Evolutionary conservation across 2,797 vertebrate species (phyloP).

Genomic region (Alca torda): DNA sequence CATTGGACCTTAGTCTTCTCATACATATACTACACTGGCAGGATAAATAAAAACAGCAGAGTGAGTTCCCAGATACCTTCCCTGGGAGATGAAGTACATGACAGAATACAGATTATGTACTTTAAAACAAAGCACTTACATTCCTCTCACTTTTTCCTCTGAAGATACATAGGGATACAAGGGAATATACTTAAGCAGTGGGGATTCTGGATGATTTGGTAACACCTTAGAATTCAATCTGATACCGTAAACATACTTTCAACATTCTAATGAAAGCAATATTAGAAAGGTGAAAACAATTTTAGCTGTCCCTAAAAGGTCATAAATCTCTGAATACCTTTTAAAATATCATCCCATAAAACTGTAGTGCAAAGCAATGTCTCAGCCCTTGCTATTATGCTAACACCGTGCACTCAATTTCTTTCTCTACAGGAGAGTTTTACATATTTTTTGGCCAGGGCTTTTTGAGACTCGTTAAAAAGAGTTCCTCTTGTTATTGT

Average conservation of each 20-base stretch:
- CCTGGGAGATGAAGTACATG: constrained; percentile 61
- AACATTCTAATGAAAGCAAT: constrained; percentile 61
- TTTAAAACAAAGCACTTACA: constrained; percentile 61
- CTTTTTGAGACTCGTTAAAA: constrained; percentile 37
- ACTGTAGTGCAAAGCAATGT: constrained; percentile 16
- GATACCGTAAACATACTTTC: constrained; percentile 42
- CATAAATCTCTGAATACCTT: constrained; percentile 37
- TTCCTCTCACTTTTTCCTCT: constrained; percentile 26
- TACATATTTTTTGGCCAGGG: neutral
- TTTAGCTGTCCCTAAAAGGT: constrained; percentile 47
- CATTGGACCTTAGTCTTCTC: constrained; percentile 63
- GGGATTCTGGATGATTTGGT: constrained; percentile 45
- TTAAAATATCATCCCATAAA: constrained; percentile 57
- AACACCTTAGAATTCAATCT: constrained; percentile 52
- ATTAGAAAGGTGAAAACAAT: constrained; percentile 65
- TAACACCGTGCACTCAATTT: constrained; percentile 43
- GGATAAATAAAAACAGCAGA: constrained; percentile 75
- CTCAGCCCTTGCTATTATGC: constrained; percentile 42
- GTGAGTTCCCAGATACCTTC: constrained; percentile 66
- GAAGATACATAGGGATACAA: constrained; percentile 28
- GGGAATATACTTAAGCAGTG: constrained; percentile 54
- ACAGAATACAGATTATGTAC: constrained; percentile 71
- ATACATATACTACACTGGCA: constrained; percentile 69
- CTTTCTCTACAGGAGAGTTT: constrained; percentile 24
- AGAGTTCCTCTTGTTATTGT: neutral